Evolutionary conservation across 2,888 invertebrate species (phyloP).

Genomic region (Hermaeophaga mercurialis): DNA sequence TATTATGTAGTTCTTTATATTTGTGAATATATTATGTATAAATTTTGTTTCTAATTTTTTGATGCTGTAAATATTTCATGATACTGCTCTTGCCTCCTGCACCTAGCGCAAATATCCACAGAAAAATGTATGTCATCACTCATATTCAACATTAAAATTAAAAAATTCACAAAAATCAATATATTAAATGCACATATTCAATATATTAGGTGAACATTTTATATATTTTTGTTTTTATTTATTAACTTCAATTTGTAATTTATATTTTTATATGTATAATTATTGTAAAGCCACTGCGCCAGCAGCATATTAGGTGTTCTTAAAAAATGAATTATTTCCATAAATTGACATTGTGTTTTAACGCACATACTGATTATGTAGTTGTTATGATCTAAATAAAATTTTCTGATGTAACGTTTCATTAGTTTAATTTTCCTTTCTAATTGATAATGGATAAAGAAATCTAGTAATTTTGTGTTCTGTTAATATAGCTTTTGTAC

Average conservation of each 20-base stretch:
- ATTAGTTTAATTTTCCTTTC: no score
- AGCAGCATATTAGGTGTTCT: no score
- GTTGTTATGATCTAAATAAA: no score
- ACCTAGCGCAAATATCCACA: neutral
- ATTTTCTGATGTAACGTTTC: no score
- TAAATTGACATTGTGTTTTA: no score
- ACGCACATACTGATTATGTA: no score
- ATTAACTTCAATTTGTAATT: conserved; percentile 12
- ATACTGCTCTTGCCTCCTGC: conserved; percentile 3
- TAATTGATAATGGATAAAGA: no score
- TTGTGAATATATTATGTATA: neutral
- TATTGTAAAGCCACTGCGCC: no score
- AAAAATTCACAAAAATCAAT: neutral
- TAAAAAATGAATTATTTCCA: no score
- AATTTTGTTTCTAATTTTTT: neutral
- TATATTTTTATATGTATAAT: conserved; percentile 15
- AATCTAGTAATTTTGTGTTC: no score
- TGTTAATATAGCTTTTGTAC: no score
- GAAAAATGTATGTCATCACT: neutral
- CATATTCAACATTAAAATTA: conserved; percentile 3
- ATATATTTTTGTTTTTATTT: conserved; percentile 7
- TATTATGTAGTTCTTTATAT: no score
- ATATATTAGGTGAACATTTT: conserved; percentile 8
- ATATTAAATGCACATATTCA: conserved; percentile 6
- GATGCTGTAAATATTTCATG: neutral